Evolutionary conservation across 2,113 vertebrate species (phyloP).

Genomic region (Chloropsis cyanopogon): DNA sequence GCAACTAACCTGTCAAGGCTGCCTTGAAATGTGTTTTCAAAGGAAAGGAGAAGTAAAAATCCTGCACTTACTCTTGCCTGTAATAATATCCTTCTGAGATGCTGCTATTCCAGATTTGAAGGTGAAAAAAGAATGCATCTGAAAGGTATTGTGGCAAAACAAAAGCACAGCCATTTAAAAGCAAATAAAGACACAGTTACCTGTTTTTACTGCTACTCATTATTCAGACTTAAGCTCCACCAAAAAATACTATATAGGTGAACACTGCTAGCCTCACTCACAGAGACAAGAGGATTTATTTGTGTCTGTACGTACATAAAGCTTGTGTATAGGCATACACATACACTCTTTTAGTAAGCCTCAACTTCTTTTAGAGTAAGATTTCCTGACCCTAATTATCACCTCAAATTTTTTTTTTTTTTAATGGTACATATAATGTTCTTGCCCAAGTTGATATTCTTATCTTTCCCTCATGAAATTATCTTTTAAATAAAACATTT

Average conservation of each 20-base stretch:
- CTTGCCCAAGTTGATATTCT: not conserved
- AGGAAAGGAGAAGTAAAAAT: not conserved
- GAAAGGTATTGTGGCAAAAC: not conserved
- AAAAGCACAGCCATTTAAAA: not conserved
- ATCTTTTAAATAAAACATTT: not conserved
- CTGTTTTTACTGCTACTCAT: not conserved
- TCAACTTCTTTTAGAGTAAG: not conserved
- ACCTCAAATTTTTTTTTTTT: not conserved
- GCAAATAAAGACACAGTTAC: not conserved
- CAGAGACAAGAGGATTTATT: not conserved
- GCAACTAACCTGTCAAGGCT: not conserved
- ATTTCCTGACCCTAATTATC: not conserved
- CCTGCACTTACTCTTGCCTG: not conserved
- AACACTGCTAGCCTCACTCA: not conserved
- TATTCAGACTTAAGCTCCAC: not conserved
- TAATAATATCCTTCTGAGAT: not conserved
- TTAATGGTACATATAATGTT: not conserved
- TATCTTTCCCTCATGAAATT: not conserved
- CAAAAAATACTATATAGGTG: not conserved
- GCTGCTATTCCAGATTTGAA: not conserved
- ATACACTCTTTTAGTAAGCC: not conserved
- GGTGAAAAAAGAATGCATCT: not conserved
- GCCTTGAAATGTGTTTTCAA: not conserved
- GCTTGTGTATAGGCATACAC: not conserved
- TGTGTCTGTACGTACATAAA: not conserved